Conservation (phyloP, 2,113 vertebrate genomes). For the Chamaea fasciata region DNA sequence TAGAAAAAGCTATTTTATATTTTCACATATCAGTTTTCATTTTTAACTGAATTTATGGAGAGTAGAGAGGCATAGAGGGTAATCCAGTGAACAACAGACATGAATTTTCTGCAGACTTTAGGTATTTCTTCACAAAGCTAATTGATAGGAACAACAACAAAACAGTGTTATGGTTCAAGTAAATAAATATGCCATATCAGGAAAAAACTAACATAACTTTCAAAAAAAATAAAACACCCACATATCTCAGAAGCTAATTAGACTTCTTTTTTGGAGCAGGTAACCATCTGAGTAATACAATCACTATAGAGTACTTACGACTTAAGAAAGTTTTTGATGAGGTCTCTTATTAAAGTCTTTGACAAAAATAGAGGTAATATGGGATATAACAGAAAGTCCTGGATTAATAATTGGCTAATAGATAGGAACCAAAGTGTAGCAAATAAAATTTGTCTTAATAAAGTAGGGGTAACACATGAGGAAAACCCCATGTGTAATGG, state of each 20-base stretch:
- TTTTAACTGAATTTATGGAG: background rate
- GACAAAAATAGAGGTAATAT: background rate
- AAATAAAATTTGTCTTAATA: background rate
- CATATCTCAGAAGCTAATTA: background rate
- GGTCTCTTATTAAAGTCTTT: background rate
- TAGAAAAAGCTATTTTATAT: background rate
- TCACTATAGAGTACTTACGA: background rate
- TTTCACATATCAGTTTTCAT: background rate
- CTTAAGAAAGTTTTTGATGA: background rate
- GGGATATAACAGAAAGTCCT: background rate
- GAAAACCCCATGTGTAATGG: background rate
- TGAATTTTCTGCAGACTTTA: background rate
- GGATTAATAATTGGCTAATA: background rate
- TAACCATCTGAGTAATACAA: background rate
- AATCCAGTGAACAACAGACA: background rate
- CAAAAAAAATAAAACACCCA: background rate
- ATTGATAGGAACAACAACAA: background rate
- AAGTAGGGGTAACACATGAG: fast-evolving
- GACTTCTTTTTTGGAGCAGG: background rate
- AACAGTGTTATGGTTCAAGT: background rate
- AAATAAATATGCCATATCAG: background rate
- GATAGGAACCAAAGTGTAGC: background rate
- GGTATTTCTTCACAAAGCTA: background rate
- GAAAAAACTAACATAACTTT: background rate
- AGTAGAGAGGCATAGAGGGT: background rate